These are phyloP conservation scores for Thera britannica DNA, from an alignment of 2,888 invertebrate species.

Conservation along the genomic window DNA sequence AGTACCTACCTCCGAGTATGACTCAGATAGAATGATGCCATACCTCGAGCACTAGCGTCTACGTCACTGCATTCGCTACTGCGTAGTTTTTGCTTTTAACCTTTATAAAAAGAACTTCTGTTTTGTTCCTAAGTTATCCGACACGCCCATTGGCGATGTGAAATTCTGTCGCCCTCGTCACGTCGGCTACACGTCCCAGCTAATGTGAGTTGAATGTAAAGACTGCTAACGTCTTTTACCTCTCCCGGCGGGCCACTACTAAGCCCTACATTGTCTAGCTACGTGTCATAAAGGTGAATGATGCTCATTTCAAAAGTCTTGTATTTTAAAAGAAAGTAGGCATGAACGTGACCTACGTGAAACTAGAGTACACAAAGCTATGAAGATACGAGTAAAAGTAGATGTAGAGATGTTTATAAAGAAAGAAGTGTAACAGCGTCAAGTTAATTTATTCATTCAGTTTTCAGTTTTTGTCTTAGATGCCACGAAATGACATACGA, in stretches of 20 bases:
- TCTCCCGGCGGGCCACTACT: slow-evolving; percentile 58
- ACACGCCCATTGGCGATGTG: slow-evolving; percentile 32
- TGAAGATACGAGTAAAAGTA: too few relatives aligned
- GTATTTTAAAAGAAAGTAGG: neutral
- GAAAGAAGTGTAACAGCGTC: too few relatives aligned
- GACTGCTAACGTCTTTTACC: slow-evolving; percentile 67
- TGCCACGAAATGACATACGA: too few relatives aligned
- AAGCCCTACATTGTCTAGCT: slow-evolving; percentile 37
- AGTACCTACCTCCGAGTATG: slow-evolving; percentile 48
- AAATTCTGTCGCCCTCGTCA: slow-evolving; percentile 49
- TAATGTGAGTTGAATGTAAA: slow-evolving; percentile 74
- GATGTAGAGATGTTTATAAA: too few relatives aligned
- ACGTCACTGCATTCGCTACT: slow-evolving; percentile 47
- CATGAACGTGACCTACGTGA: neutral
- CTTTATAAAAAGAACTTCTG: slow-evolving; percentile 39
- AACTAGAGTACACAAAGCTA: neutral
- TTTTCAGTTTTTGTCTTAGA: too few relatives aligned
- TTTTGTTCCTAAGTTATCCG: slow-evolving; percentile 28
- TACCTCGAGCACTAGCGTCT: slow-evolving; percentile 52
- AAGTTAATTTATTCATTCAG: too few relatives aligned
- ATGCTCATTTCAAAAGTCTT: slow-evolving; percentile 25
- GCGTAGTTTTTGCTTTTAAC: slow-evolving; percentile 48
- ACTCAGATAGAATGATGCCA: slow-evolving; percentile 68
- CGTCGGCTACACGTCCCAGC: slow-evolving; percentile 56
- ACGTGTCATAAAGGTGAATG: slow-evolving; percentile 25